phyloP scores from a whole-genome alignment of 2,113 vertebrate genomes.

The Grammomys dolichurus region DNA sequence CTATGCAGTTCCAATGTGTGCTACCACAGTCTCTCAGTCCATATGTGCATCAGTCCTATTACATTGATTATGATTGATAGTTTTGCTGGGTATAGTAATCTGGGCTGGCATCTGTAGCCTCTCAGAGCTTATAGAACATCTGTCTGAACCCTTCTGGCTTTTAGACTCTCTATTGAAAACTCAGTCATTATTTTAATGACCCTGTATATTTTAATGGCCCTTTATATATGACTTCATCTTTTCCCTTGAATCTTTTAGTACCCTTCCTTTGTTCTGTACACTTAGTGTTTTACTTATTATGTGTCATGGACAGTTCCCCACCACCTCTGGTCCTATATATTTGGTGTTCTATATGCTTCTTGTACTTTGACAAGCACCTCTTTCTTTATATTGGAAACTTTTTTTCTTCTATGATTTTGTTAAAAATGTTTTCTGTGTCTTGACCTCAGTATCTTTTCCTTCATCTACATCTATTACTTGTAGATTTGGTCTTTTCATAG shows the following conservation, averaged over 20 bases:
- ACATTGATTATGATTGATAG: not conserved
- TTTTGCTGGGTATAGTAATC: not conserved
- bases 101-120: not conserved
- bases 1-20: not conserved
- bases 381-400: not conserved
- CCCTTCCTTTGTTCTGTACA: not conserved
- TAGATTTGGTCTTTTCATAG: not conserved
- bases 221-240: not conserved
- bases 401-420: not conserved
- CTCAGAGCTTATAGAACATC: not conserved
- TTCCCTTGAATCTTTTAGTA: not conserved
- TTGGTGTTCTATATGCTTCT: not conserved
- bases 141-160: not conserved
- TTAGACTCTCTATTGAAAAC: not conserved
- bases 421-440: not conserved
- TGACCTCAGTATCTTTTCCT: not conserved
- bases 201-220: not conserved
- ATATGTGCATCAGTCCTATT: not conserved
- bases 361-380: not conserved
- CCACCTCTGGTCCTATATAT: not conserved
- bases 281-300: not conserved
- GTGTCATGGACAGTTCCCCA: not conserved
- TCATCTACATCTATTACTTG: not conserved
- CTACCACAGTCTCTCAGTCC: not conserved
- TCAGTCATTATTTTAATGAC: not conserved